Percentiles rank a stretch among this genome's conserved stretches.
Evolutionary conservation across 2,113 vertebrate species (phyloP).

Genomic region (Bucco capensis): DNA sequence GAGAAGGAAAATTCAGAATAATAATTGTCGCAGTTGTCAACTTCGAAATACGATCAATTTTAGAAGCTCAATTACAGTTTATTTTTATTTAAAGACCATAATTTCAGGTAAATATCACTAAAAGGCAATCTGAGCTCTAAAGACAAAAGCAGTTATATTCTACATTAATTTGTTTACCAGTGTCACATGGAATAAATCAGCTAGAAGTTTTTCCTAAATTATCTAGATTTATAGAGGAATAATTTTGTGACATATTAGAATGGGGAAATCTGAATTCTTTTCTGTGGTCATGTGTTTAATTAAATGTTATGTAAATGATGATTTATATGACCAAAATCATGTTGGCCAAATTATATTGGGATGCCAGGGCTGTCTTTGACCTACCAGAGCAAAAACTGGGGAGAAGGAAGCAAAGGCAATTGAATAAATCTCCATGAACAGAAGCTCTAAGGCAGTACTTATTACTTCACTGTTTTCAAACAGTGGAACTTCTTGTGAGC

Average conservation of each 20-base stretch:
- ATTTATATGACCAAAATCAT: neutral
- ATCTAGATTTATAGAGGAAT: neutral
- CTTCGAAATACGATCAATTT: neutral
- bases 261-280: neutral
- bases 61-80: neutral
- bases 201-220: neutral
- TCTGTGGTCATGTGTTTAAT: neutral
- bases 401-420: neutral
- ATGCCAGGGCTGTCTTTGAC: neutral
- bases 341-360: neutral
- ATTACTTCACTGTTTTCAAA: neutral
- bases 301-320: neutral
- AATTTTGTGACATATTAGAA: neutral
- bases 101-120: slow-evolving; percentile 35
- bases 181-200: slow-evolving; percentile 2
- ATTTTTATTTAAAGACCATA: slow-evolving; percentile 14
- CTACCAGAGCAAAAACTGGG: neutral
- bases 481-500: neutral
- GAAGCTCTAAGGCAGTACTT: neutral
- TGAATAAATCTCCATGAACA: neutral
- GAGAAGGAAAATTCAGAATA: slow-evolving; percentile 1
- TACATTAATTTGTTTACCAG: slow-evolving; percentile 41
- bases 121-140: neutral
- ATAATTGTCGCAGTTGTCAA: slow-evolving; percentile 21
- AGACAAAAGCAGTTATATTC: slow-evolving; percentile 54